Percentiles rank a stretch among this genome's conserved stretches.
Evolutionary conservation across 2,888 invertebrate species (phyloP).

Genomic region (Thereva nobilitata): DNA sequence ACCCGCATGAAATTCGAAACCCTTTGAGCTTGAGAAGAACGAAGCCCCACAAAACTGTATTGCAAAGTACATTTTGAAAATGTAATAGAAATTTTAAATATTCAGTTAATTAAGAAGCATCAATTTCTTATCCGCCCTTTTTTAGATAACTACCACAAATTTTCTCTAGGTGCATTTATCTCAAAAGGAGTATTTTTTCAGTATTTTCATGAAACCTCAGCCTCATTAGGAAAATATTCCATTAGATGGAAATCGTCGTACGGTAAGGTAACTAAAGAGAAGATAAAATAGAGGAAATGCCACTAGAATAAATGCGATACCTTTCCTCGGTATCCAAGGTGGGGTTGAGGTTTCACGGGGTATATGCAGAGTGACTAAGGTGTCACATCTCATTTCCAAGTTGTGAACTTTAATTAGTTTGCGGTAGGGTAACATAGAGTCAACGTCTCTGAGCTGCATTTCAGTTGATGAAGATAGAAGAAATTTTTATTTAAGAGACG

Average conservation of each 20-base stretch:
- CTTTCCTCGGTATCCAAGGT: too few relatives aligned
- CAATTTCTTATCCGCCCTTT: neutral
- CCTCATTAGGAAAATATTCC: too few relatives aligned
- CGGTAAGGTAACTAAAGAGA: neutral
- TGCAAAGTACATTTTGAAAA: neutral
- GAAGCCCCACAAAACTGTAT: slow-evolving; percentile 19
- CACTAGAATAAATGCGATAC: too few relatives aligned
- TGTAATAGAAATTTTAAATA: slow-evolving; percentile 2
- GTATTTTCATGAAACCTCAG: too few relatives aligned
- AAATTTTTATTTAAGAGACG: too few relatives aligned
- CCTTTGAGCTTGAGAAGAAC: slow-evolving; percentile 10
- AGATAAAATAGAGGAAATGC: neutral
- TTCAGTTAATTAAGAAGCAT: slow-evolving; percentile 1
- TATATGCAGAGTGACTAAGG: too few relatives aligned
- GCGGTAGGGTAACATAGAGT: slow-evolving; percentile 16
- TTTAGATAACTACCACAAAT: too few relatives aligned
- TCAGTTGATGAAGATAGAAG: too few relatives aligned
- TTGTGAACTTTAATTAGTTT: slow-evolving; percentile 30
- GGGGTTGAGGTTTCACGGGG: too few relatives aligned
- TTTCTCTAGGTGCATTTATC: too few relatives aligned
- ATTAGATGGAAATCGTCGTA: neutral
- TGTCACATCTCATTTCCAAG: neutral
- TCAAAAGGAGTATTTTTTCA: too few relatives aligned
- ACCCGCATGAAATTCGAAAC: slow-evolving; percentile 17
- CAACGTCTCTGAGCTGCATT: neutral